Evolutionary conservation across 2,888 invertebrate genomes (phyloP), one percentile per base, ranked within the genome.

Genomic region (Cryptocheilus praepositus): DNA sequence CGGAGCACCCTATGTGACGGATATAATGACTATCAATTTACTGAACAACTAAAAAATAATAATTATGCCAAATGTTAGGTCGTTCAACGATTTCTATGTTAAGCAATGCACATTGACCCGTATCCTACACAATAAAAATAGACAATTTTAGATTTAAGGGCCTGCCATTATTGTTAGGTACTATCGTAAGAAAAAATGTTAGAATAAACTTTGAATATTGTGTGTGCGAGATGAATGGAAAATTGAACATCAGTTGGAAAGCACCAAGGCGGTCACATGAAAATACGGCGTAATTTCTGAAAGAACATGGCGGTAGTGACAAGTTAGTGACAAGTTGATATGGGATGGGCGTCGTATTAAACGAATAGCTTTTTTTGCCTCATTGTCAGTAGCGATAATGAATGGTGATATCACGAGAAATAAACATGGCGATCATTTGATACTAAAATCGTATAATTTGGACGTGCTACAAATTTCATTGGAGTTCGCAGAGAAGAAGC

Each of bases 381-480:
- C 36, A 36, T 36, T 36, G 36, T 36, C 73, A 70, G 76, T 76
- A 77, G 83, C 79, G 85, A 86, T 85, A 84, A 85, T 85, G 82
- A 86, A 83, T 75, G 70, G 75, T 79, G 83, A 84, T 85, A 84
- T 80, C 77, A 72, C 80, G 71, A 70, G 74, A 70, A 81, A 79
- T 76, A 75, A 83, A 83, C 79, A 86, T 85, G 85, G 84, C 83
- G 81, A 81, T 79, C 77, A 81, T 76, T 75, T 82, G 79, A 81
- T 81, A 81, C 78, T 71, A 62, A 70, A 77, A 70, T 71, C 70
- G 57, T 68, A 59, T 65, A 62, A 66, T 66, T 67, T 58, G 53
- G 64, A 60, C 61, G 67, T 64, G 52, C 54, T 67, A 58, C 73
- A 55, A 70, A 43, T 59, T 60, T 59, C 28, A 22, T 63, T 43